phyloP scores from a whole-genome alignment of 2,888 invertebrate species.

The Nomada fucata region DNA sequence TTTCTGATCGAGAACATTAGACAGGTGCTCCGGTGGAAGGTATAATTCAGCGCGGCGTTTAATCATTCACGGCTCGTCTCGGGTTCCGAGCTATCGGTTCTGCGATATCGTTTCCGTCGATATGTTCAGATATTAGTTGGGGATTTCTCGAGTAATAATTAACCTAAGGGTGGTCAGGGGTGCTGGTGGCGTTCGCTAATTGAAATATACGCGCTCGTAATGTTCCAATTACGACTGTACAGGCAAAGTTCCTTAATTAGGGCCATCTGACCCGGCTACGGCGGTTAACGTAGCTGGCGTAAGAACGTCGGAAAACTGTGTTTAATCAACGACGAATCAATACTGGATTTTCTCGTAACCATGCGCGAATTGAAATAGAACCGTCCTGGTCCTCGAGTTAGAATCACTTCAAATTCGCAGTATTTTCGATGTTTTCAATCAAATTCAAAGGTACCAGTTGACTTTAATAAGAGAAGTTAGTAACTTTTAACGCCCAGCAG shows the following conservation, averaged over 20 bases:
- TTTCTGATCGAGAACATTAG: neutral
- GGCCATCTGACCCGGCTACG: conserved; percentile 28
- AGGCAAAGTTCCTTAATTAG: conserved; percentile 46
- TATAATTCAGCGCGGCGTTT: neutral
- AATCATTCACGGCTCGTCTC: conserved; percentile 3
- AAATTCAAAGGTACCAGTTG: no score
- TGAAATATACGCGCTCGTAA: conserved; percentile 41
- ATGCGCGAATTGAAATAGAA: neutral
- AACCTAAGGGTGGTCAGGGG: neutral
- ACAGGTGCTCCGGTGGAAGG: neutral
- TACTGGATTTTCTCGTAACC: conserved; percentile 2
- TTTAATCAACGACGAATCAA: neutral
- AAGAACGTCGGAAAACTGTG: neutral
- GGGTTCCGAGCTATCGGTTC: conserved; percentile 6
- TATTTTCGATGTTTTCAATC: no score
- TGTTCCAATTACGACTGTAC: conserved; percentile 26
- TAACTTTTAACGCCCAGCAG: no score
- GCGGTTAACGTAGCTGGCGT: neutral
- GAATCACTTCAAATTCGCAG: no score
- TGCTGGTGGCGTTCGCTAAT: conserved; percentile 24
- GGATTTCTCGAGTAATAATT: conserved; percentile 37
- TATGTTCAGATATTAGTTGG: conserved; percentile 25
- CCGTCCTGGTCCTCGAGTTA: neutral
- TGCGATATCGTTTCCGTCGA: conserved; percentile 17
- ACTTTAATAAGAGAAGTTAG: no score